Base-by-base conservation (phyloP, 1,140 invertebrate species). In the Drosophila punjabiensis region DNA sequence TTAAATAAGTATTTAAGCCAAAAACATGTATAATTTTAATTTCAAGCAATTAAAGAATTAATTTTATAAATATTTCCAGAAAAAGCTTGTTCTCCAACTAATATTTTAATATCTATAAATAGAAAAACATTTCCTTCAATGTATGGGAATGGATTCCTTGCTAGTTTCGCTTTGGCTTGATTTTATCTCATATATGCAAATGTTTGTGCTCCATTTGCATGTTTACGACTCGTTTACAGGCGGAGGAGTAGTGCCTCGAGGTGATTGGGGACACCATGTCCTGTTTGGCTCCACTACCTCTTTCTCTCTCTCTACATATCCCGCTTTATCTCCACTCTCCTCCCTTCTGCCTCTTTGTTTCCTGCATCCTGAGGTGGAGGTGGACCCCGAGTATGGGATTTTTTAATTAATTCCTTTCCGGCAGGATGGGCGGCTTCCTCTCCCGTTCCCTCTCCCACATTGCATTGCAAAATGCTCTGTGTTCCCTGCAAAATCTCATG, bases 381-480 rank as follows among this genome's bases (percentile, higher is more conserved):
- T 24, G 24, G 24, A 30, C 37, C 3, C 3, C 5, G 58, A 47
- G 55, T 56, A 62, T 60, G 30, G 52, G 68, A 74, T 74, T 74
- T 61, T 74, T 61, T 74, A 74, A 74, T 74, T 74, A 74, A 74
- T 74, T 74, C 55, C n/a, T 74, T 43, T 74, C 68, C 70, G 70
- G 37, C 69, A 35, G 55, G 55, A 61, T 55, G 64, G 65, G 68
- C 64, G 7, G 10, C 47, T 52, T 53, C 63, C 64, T 39, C 35
- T 18, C n/a, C 13, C 30, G 6, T n/a, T 48, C 37, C 8, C 32
- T 9, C 30, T 16, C n/a, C 3, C 14, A 32, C 18, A 56, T n/a
- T 61, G 53, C 55, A 74, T 73, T 74, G 55, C 65, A 70, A 70
- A 55, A 47, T 70, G 30, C 39, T 45, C 28, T 11, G 50, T 30